Base-by-base conservation (phyloP, 2,888 invertebrate species). In the Odontocolon sp. region DNA sequence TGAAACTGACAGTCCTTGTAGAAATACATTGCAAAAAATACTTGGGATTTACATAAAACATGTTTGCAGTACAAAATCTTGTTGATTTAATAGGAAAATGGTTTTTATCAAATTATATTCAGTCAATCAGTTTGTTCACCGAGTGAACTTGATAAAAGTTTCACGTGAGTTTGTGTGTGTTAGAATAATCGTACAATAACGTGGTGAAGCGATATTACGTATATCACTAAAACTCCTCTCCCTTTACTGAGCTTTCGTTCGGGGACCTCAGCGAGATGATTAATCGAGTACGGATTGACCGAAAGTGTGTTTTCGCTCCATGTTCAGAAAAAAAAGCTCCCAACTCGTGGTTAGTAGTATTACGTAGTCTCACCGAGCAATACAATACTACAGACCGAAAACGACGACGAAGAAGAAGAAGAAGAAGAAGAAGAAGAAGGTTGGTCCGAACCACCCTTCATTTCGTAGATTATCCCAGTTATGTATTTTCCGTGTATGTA, bases 401-500 rank as follows among this genome's bases (percentile, higher is more conserved):
- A 8, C 18, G 36, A n/a, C n/a, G n/a, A n/a, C n/a, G n/a, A n/a
- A 56, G 11, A 40, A 26, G 26, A 38, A 16, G 8, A 6, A 26
- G 14, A 26, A 54, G 8, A 67, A 42, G 57, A 18, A 8, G 26
- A 56, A 67, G 57, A 21, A 52, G 59, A 50, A 40, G 47, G 40
- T 57, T 72, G 47, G 50, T 59, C 42, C 52, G 42, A 70, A 63
- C 59, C 64, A 54, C 45, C 69, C 66, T 74, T 76, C 76, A 68
- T 68, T 70, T 70, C 45, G 77, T 73, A 79, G 77, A 76, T 81
- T 79, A 71, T 76, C 73, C 73, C 61, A 66, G 71, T 79, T 78
- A 79, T 74, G 76, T 79, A 79, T 81, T 78, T 76, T 50, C 50
- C 70, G 57, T 61, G 66, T 78, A 79, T 61, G 56, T 59, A 75